These are phyloP conservation scores for Latheticus oryzae DNA, from an alignment of 2,888 invertebrate species.

Conservation along the genomic window DNA sequence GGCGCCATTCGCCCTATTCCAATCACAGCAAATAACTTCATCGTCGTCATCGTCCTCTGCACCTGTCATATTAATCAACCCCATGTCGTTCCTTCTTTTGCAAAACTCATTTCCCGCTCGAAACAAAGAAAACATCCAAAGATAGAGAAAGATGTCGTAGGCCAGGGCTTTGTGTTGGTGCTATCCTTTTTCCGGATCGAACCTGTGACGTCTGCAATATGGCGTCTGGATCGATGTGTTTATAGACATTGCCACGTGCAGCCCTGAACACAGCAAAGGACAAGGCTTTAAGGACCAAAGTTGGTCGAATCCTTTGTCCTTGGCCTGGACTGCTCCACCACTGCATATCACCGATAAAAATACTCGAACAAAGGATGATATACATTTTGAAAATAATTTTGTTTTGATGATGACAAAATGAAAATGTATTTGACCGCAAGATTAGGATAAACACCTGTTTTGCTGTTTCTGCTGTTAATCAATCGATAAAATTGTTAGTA, in stretches of 20 bases:
- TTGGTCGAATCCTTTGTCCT: conserved; percentile 62
- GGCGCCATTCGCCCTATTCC: too few relatives aligned
- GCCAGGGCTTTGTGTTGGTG: conserved; percentile 55
- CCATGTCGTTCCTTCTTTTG: too few relatives aligned
- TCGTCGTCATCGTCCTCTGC: too few relatives aligned
- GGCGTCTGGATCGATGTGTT: conserved; percentile 57
- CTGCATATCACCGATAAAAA: neutral
- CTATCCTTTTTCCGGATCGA: conserved; percentile 50
- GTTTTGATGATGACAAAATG: conserved; percentile 1
- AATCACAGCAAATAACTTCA: too few relatives aligned
- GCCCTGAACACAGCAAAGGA: conserved; percentile 52
- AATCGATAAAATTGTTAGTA: conserved; percentile 9
- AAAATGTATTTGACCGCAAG: neutral
- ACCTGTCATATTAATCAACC: neutral
- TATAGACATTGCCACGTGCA: conserved; percentile 56
- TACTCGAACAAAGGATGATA: conserved; percentile 4
- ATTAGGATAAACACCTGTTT: conserved; percentile 10
- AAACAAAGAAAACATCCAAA: conserved; percentile 40
- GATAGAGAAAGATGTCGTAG: conserved; percentile 42
- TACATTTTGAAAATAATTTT: neutral
- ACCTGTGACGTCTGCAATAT: conserved; percentile 51
- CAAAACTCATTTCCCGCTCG: too few relatives aligned
- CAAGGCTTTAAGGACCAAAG: conserved; percentile 57
- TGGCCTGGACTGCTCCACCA: conserved; percentile 45
- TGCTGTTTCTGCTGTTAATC: neutral